phyloP scores from a whole-genome alignment of 2,797 vertebrate species.

The Todus mexicanus region DNA sequence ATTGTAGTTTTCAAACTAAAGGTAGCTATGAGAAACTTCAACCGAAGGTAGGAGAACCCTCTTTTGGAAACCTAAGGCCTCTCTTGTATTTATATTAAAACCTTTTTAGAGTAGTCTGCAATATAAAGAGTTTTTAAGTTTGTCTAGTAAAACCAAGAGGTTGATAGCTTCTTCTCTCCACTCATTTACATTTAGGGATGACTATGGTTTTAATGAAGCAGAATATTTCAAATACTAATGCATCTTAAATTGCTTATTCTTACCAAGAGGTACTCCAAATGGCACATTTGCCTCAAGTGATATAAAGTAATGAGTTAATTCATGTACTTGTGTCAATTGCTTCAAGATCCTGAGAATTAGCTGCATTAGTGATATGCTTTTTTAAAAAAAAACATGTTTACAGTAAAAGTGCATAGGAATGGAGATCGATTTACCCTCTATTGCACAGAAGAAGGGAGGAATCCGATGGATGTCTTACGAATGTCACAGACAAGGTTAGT shows the following conservation, averaged over 20 bases:
- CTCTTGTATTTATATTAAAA: background rate
- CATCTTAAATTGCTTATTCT: slow-evolving; percentile 67
- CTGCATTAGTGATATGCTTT: slow-evolving; percentile 29
- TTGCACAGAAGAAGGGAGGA: background rate
- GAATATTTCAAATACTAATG: slow-evolving; percentile 65
- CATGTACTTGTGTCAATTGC: slow-evolving; percentile 62
- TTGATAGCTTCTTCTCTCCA: slow-evolving; percentile 9
- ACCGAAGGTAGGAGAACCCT: background rate
- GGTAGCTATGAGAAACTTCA: background rate
- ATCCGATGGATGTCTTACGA: background rate
- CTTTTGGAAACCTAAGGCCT: background rate
- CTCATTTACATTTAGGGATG: slow-evolving; percentile 40
- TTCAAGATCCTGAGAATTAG: slow-evolving; percentile 56
- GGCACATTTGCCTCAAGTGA: slow-evolving; percentile 58
- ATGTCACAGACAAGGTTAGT: background rate
- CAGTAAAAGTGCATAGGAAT: background rate
- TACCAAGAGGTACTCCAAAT: slow-evolving; percentile 65
- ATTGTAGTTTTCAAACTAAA: background rate
- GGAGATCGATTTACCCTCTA: background rate
- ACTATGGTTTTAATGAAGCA: slow-evolving; percentile 54
- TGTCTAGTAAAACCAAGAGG: background rate
- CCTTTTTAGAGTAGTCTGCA: background rate
- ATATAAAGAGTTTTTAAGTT: slow-evolving; percentile 13
- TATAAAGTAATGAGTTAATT: slow-evolving; percentile 64
- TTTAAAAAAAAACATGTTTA: background rate